Evolutionary conservation across 2,113 vertebrate genomes (phyloP).

Genomic region (Climacteris rufus): DNA sequence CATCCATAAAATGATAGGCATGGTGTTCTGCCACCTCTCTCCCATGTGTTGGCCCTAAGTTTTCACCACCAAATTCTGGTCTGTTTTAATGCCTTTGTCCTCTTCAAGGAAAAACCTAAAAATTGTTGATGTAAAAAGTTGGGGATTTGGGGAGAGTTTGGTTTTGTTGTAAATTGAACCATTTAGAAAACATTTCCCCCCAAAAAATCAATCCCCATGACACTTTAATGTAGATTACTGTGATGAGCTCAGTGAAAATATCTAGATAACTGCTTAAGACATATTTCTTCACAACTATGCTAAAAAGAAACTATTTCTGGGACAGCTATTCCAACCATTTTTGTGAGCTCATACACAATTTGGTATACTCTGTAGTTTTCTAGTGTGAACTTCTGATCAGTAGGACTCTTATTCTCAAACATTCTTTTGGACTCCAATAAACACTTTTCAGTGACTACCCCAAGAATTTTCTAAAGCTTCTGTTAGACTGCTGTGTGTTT

Average conservation of each 20-base stretch:
- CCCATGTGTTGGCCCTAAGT: no score
- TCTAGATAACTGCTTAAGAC: background rate
- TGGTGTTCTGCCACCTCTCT: accelerated
- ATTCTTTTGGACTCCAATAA: background rate
- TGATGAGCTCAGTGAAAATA: background rate
- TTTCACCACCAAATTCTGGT: background rate
- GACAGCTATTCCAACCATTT: background rate
- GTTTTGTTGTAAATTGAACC: background rate
- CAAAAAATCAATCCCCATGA: background rate
- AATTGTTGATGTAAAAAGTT: background rate
- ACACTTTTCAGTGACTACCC: background rate
- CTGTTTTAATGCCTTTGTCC: background rate
- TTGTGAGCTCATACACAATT: background rate
- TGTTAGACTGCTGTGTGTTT: background rate
- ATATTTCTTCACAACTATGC: background rate
- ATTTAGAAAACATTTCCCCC: background rate
- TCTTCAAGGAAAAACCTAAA: background rate
- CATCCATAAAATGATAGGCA: accelerated
- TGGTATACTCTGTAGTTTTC: background rate
- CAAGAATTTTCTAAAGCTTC: background rate
- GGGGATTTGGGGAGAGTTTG: background rate
- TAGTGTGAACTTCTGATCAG: background rate
- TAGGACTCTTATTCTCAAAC: background rate
- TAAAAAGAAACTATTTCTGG: background rate
- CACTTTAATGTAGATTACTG: background rate